phyloP scores from a whole-genome alignment of 2,888 invertebrate genomes.

The Pristionchus fissidentatus region DNA sequence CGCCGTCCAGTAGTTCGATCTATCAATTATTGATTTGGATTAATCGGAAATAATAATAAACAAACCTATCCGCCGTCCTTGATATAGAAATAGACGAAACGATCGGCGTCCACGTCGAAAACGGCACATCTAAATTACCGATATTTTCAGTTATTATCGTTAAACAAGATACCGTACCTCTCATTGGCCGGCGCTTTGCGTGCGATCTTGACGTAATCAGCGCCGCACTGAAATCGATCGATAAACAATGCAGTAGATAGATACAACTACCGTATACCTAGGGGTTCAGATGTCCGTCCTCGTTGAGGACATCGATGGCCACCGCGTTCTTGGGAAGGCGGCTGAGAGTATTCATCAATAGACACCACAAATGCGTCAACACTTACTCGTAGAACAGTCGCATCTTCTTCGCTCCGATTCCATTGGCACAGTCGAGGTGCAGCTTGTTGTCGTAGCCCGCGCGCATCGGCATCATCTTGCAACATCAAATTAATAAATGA shows the following conservation, averaged over 20 bases:
- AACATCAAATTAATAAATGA: no score
- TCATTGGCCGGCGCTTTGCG: slow-evolving; percentile 83
- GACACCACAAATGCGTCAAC: neutral
- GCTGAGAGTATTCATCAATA: neutral
- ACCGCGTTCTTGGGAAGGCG: slow-evolving; percentile 47
- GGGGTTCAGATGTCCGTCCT: slow-evolving; percentile 80
- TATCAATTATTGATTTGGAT: neutral
- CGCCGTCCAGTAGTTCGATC: slow-evolving; percentile 88
- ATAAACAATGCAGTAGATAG: neutral
- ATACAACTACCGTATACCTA: slow-evolving; percentile 75
- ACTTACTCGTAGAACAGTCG: slow-evolving; percentile 50
- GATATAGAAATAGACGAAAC: slow-evolving; percentile 89
- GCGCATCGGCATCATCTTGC: neutral
- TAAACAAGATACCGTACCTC: slow-evolving; percentile 47
- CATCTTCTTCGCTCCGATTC: slow-evolving; percentile 87
- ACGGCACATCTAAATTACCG: slow-evolving; percentile 87
- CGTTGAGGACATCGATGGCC: slow-evolving; percentile 82
- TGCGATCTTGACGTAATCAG: slow-evolving; percentile 93
- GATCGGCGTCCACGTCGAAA: slow-evolving; percentile 96
- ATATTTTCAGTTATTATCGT: no score
- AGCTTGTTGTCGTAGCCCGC: slow-evolving; percentile 51
- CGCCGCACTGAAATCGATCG: slow-evolving; percentile 91
- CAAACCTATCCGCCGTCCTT: slow-evolving; percentile 38
- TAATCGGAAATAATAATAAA: neutral
- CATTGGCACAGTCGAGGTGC: slow-evolving; percentile 93